Percentiles rank a stretch among this genome's conserved stretches.
phyloP scores from a whole-genome alignment of 1,140 invertebrate genomes.

The Subanguina moxae region DNA sequence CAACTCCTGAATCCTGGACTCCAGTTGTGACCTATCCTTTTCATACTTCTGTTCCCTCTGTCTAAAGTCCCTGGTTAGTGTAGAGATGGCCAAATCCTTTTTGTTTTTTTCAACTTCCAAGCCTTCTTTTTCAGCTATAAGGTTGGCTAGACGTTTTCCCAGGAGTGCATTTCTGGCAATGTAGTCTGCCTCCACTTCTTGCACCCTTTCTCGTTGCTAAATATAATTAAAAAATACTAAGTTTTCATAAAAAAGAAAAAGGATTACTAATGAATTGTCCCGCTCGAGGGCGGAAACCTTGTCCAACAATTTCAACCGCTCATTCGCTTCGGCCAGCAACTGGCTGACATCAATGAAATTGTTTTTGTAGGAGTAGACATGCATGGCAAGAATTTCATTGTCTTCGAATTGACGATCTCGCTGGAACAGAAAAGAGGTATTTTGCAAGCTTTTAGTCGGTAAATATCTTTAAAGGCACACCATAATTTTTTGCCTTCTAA shows the following conservation, averaged over 20 bases:
- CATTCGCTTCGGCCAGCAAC: not conserved
- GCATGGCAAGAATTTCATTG: not conserved
- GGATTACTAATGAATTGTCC: not conserved
- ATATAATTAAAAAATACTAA: not conserved
- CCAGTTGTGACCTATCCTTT: slow-evolving; percentile 16
- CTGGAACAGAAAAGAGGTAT: no score
- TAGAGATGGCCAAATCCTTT: slow-evolving; percentile 23
- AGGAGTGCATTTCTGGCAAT: slow-evolving; percentile 12
- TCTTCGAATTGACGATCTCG: not conserved
- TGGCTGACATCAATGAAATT: not conserved
- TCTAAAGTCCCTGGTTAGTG: slow-evolving; percentile 27
- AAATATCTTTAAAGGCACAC: no score
- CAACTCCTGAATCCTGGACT: slow-evolving; percentile 24
- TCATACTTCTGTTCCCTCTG: slow-evolving; percentile 30
- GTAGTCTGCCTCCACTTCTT: slow-evolving; percentile 20
- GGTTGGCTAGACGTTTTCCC: slow-evolving; percentile 10
- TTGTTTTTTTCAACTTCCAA: slow-evolving; percentile 26
- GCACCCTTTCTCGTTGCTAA: slow-evolving; percentile 16
- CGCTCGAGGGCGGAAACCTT: not conserved
- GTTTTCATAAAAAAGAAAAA: not conserved
- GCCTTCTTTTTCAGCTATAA: slow-evolving; percentile 19
- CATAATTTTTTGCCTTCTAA: no score
- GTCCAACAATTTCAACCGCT: slow-evolving; percentile 1
- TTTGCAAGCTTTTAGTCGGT: no score
- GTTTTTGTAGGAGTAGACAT: slow-evolving; percentile 1